Percentiles rank a stretch among this genome's conserved stretches.
Evolutionary conservation across 2,797 vertebrate species (phyloP).

Genomic region (Masticophis lateralis): DNA sequence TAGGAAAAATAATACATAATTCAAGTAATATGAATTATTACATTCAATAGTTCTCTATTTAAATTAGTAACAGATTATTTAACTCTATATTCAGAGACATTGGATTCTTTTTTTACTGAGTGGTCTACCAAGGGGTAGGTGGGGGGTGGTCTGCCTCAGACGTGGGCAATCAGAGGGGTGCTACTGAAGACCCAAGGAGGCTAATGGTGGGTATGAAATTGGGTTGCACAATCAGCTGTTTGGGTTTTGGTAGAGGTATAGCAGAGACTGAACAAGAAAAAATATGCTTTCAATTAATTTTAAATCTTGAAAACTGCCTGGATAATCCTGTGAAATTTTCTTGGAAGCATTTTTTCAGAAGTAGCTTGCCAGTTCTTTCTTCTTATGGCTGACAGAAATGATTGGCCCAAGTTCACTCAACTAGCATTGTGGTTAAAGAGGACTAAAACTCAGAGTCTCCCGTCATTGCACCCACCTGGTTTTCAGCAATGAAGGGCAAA

Average conservation of each 20-base stretch:
- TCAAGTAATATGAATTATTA: not conserved
- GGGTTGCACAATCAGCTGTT: not conserved
- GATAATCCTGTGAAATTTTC: not conserved
- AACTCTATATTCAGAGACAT: constrained; percentile 19
- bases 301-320: not conserved
- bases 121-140: not conserved
- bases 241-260: not conserved
- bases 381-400: not conserved
- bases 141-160: not conserved
- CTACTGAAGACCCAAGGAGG: not conserved
- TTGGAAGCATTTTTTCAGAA: not conserved
- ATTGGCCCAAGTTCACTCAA: not conserved
- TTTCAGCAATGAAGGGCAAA: not conserved
- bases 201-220: not conserved
- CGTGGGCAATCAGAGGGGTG: not conserved
- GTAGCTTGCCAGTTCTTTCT: not conserved
- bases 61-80: not conserved
- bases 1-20: not conserved
- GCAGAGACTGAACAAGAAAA: not conserved
- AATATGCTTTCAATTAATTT: not conserved
- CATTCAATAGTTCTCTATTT: not conserved
- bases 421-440: not conserved
- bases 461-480: not conserved
- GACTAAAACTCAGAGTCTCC: not conserved
- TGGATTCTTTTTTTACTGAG: fast-evolving